Evolutionary conservation across 1,140 invertebrate species (phyloP), one percentile per base, ranked within the genome.

Genomic region (Pseudomyrmex gracilis): DNA sequence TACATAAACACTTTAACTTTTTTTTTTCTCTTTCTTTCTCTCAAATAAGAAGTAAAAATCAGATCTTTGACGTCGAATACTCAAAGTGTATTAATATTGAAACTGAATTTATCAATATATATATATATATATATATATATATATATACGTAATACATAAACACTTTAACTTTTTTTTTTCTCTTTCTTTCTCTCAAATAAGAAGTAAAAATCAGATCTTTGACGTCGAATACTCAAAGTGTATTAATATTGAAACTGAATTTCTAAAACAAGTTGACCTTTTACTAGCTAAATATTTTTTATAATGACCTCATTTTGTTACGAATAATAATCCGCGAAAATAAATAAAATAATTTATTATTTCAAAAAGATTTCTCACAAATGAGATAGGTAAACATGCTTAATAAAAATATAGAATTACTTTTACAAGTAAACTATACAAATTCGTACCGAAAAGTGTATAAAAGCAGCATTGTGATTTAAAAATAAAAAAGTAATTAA

Each of bases 1-100:
- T 8, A 63, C 55, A 58, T 83, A 86, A 87, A 83, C 70, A 76
- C n/a, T n/a, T 45, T 83, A 12, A 57, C 49, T 53, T 8, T 53
- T 34, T 47, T n/a, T 58, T 49, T 20, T 17, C 20, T 55, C 20
- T 83, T 15, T 64, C 55, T 60, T 4, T 53, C 34, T 47, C 49
- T 49, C 47, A 66, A 60, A 22, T 2, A 22, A 73, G 70, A 60
- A 70, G 20, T 49, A 12, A 45, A 80, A 70, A 70, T 80, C 8
- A 12, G n/a, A 80, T 70, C 13, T 22, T 76, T 24, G 57, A 22
- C 13, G 20, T 24, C 53, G 22, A 70, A 58, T 55, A 63, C 12
- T 24, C 17, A 7, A 13, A 2, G n/a, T n/a, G 20, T 49, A 60
- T 60, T 2, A 8, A 71, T 70, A 71, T 12, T 20, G 22, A 43